Conservation (phyloP, 1,140 invertebrate genomes). For the Drosophila parvula region DNA sequence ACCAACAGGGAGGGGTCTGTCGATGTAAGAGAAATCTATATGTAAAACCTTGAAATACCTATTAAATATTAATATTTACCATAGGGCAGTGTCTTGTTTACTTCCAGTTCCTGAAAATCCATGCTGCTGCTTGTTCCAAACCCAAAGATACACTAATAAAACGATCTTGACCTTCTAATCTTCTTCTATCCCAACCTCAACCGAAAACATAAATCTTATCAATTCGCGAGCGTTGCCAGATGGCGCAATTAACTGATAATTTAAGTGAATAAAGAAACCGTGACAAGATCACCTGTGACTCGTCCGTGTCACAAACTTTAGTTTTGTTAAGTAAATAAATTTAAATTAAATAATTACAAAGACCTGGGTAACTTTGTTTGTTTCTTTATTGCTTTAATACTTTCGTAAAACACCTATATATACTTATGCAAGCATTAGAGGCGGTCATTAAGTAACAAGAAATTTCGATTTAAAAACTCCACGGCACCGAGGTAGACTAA, state of each 20-base stretch:
- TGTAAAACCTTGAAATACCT: not conserved
- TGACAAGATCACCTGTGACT: constrained; percentile 9
- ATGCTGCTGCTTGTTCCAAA: constrained; percentile 25
- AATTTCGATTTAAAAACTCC: constrained; percentile 23
- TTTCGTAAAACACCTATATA: constrained; percentile 16
- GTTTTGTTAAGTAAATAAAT: not conserved
- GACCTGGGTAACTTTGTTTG: not conserved
- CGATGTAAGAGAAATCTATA: not conserved
- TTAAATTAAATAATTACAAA: not conserved
- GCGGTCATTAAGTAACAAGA: constrained; percentile 6
- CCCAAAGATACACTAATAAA: constrained; percentile 10
- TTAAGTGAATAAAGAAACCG: constrained; percentile 10
- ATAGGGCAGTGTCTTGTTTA: constrained; percentile 70
- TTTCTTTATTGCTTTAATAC: constrained; percentile 41
- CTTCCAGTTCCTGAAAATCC: constrained; percentile 44
- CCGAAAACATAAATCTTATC: constrained; percentile 55
- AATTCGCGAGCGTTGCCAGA: constrained; percentile 56
- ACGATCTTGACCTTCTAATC: constrained; percentile 43
- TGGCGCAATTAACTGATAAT: constrained; percentile 20
- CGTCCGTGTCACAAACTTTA: not conserved
- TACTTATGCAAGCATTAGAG: not conserved
- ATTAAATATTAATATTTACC: constrained; percentile 25
- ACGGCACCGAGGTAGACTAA: constrained; percentile 28
- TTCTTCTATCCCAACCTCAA: constrained; percentile 25
- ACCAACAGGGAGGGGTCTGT: constrained; percentile 57